Evolutionary conservation across 2,113 vertebrate species (phyloP).

Genomic region (Phodopus roborovskii): DNA sequence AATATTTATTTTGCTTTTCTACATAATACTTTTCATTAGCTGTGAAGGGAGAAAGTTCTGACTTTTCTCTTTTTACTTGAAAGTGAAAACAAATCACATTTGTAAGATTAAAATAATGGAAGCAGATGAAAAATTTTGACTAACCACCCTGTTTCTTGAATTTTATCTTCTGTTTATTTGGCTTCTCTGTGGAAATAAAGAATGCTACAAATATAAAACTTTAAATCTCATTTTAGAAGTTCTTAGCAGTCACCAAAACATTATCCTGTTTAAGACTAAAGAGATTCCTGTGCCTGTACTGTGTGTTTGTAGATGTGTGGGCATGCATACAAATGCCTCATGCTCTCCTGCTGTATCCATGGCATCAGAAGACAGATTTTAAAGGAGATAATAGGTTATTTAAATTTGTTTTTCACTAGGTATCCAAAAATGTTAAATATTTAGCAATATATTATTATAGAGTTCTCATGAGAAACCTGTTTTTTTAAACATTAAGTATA

Average conservation of each 20-base stretch:
- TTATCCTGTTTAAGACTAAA: not conserved
- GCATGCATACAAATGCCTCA: not conserved
- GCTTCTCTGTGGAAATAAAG: slow-evolving; percentile 20
- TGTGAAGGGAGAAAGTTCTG: slow-evolving; percentile 38
- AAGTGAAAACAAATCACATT: slow-evolving; percentile 42
- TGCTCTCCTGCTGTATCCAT: not conserved
- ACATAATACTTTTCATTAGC: not conserved
- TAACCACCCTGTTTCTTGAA: not conserved
- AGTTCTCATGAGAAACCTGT: not conserved
- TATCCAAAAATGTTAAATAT: slow-evolving; percentile 35
- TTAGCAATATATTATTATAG: not conserved
- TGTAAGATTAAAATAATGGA: not conserved
- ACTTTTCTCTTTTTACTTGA: slow-evolving; percentile 52
- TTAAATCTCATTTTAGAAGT: not conserved
- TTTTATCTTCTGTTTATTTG: slow-evolving; percentile 45
- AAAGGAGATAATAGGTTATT: not conserved
- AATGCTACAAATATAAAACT: not conserved
- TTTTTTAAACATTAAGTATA: slow-evolving; percentile 9
- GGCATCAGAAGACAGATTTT: not conserved
- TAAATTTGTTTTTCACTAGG: not conserved
- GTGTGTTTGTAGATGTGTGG: not conserved
- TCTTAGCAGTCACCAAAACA: slow-evolving; percentile 6
- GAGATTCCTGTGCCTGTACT: not conserved
- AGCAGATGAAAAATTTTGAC: not conserved
- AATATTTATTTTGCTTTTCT: slow-evolving; percentile 55